Conservation (phyloP, 2,113 vertebrate genomes). For the Dolichotis patagonum region DNA sequence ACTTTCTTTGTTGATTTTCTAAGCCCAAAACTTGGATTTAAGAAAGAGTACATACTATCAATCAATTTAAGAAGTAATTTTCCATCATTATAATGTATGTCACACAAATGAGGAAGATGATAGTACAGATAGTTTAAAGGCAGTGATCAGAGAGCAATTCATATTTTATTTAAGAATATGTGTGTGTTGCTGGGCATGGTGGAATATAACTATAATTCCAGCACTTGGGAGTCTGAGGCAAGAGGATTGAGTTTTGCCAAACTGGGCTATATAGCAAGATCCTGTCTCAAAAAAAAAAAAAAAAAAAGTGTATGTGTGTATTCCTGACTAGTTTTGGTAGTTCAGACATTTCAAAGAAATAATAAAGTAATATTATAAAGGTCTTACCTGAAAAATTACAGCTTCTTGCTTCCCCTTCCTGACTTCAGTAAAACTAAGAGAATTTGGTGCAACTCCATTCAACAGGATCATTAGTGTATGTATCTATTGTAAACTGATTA, state of each 20-base stretch:
- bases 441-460: background rate
- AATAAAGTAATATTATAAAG: background rate
- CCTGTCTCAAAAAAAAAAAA: background rate
- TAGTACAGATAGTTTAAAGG: background rate
- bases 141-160: background rate
- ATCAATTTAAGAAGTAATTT: slow-evolving; percentile 12
- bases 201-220: background rate
- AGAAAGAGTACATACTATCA: background rate
- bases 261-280: background rate
- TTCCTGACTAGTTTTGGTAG: background rate
- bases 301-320: background rate
- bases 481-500: background rate
- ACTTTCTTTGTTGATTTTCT: slow-evolving; percentile 23
- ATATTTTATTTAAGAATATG: slow-evolving; percentile 8
- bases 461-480: background rate
- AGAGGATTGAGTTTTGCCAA: background rate
- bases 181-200: background rate
- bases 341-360: background rate
- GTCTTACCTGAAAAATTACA: background rate
- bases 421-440: background rate
- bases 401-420: background rate
- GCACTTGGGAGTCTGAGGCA: background rate
- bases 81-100: background rate
- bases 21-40: slow-evolving; percentile 1
- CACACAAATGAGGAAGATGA: background rate